Evolutionary conservation across 2,888 invertebrate genomes (phyloP), one percentile per base, ranked within the genome.

Genomic region (Beris morrisii): DNA sequence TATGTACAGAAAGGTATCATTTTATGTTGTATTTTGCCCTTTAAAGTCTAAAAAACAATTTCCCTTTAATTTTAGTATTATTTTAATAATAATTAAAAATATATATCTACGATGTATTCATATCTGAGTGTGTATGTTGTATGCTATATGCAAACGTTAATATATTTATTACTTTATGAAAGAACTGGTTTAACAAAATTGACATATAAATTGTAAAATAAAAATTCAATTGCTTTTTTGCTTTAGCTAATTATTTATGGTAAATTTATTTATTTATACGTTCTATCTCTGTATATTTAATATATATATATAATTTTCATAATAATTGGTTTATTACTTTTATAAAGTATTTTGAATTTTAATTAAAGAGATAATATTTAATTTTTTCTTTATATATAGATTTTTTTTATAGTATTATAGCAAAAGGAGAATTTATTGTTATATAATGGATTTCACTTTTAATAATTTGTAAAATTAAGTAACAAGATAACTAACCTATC

Each of bases 401-500:
- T 50, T n/a, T 59, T n/a, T 61, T 13, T 61, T 61, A 61, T 61
- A 52, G 15, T 15, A 61, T 61, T 38, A 52, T 61, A 61, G 61
- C 61, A 61, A 61, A 61, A 61, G 61, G 52, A 61, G 50, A 61
- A 15, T 30, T 38, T 30, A 38, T 52, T 7, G 5, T 7, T 38
- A 15, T 50, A 9, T 38, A 38, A 38, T 38, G 9, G 38, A 38
- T 38, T 38, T 15, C 4, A 5, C 4, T 50, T n/a, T 9, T 50
- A 13, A 4, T 15, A 11, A 6, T 61, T 61, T 61, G 61, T 68
- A 68, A 68, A 68, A 68, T 68, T 68, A 68, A 68, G 68, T 68
- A 68, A 68, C 68, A 63, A 66, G 64, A 46, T 66, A 66, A 68
- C 68, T 68, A 68, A 46, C 66, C 66, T 68, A 68, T 53, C 64